These are phyloP conservation scores for Myxocyprinus asiaticus DNA, from an alignment of 2,113 vertebrate genomes.

Conservation along the genomic window DNA sequence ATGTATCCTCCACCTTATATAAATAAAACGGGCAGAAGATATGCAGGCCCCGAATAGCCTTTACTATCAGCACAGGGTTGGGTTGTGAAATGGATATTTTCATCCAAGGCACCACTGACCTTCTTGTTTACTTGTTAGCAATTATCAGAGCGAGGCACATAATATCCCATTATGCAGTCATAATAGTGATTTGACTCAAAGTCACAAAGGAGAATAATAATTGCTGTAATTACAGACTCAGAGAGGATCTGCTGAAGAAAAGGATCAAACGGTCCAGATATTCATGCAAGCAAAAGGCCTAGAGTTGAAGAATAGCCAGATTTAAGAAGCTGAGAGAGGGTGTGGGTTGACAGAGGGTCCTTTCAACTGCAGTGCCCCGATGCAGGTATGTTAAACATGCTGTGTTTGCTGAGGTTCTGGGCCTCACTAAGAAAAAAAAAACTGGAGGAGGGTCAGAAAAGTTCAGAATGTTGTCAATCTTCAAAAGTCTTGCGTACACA, in stretches of 20 bases:
- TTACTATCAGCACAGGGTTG: no score
- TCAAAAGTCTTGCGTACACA: constrained; percentile 3
- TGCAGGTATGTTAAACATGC: constrained; percentile 45
- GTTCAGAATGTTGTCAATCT: constrained; percentile 17
- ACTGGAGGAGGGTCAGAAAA: constrained; percentile 7
- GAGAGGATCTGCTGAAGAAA: background rate
- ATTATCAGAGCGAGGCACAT: background rate
- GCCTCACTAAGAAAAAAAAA: constrained; percentile 2
- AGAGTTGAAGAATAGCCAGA: constrained; percentile 10
- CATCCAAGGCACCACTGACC: constrained; percentile 5
- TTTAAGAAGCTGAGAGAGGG: constrained; percentile 4
- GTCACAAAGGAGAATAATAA: constrained; percentile 19
- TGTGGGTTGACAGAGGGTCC: constrained; percentile 36
- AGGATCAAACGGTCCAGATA: constrained; percentile 18
- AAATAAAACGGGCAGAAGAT: no score
- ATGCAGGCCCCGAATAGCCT: no score
- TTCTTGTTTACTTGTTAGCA: constrained; percentile 11
- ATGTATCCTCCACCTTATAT: no score
- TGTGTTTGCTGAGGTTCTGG: constrained; percentile 45
- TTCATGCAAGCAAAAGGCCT: constrained; percentile 19
- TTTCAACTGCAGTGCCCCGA: constrained; percentile 23
- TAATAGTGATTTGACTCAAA: constrained; percentile 2
- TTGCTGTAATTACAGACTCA: constrained; percentile 29
- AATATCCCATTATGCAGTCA: constrained; percentile 9
- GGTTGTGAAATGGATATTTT: constrained; percentile 17